Conservation (phyloP, 2,113 vertebrate genomes). For the Buteo buteo region DNA sequence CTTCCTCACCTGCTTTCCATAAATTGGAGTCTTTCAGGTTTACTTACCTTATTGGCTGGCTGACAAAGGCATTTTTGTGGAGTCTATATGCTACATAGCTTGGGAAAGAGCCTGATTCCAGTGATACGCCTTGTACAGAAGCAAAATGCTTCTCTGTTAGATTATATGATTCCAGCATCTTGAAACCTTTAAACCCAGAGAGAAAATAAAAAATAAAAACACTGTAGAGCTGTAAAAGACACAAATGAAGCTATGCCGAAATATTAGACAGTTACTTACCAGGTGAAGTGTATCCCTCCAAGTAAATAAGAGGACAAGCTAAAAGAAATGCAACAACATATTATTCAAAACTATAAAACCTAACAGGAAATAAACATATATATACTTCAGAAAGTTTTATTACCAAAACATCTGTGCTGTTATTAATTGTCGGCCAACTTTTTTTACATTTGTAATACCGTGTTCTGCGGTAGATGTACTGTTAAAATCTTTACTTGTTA, state of each 20-base stretch:
- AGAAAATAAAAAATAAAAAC: background rate
- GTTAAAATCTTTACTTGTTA: background rate
- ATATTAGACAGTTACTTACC: constrained; percentile 72
- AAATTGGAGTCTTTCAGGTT: background rate
- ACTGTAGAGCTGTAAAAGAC: background rate
- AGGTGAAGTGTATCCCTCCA: constrained; percentile 96
- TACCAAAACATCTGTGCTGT: background rate
- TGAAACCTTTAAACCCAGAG: constrained; percentile 80
- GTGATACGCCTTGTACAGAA: constrained; percentile 85
- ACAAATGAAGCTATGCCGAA: background rate
- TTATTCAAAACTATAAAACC: background rate
- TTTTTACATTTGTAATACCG: background rate
- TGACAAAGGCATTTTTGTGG: constrained; percentile 89
- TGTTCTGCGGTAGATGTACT: background rate
- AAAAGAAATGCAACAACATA: constrained; percentile 33
- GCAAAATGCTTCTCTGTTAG: constrained; percentile 91
- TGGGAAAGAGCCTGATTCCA: constrained; percentile 95
- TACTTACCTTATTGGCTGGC: constrained; percentile 86
- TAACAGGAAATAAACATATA: background rate
- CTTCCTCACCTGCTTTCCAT: background rate
- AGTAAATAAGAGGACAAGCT: constrained; percentile 94
- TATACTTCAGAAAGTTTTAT: background rate
- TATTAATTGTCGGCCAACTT: background rate
- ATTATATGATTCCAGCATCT: constrained; percentile 97
- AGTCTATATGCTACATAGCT: constrained; percentile 87